These are phyloP conservation scores for Anomalospiza imberbis DNA, from an alignment of 2,797 vertebrate species.

Conservation along the genomic window DNA sequence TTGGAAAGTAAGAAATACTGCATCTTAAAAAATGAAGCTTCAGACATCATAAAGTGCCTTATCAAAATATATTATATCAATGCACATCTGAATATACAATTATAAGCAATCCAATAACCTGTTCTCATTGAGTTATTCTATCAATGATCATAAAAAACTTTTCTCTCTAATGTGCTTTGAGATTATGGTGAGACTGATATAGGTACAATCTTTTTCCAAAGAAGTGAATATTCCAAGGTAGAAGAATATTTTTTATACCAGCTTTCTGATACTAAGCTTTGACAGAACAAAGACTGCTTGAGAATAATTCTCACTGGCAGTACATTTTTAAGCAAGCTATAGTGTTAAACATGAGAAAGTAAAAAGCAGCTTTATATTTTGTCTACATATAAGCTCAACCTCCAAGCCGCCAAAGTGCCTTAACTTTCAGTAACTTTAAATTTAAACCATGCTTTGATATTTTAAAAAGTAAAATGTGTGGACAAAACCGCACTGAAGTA, in stretches of 20 bases:
- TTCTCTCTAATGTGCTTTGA: neutral
- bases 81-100: neutral
- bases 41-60: neutral
- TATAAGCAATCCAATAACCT: neutral
- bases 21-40: neutral
- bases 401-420: neutral
- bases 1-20: neutral
- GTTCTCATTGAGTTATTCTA: neutral
- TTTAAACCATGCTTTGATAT: neutral
- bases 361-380: constrained; percentile 7
- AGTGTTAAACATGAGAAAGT: neutral
- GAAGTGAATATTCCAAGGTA: neutral
- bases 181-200: neutral
- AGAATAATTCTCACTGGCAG: neutral
- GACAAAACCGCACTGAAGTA: neutral
- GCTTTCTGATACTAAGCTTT: neutral
- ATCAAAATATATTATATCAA: neutral
- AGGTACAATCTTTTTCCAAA: neutral
- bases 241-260: neutral
- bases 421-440: neutral
- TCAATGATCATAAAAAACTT: neutral
- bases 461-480: neutral
- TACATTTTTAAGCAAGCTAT: neutral
- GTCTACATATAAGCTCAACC: neutral
- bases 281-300: neutral